phyloP scores from a whole-genome alignment of 2,888 invertebrate genomes.

The Polydrusus pterygomalis region DNA sequence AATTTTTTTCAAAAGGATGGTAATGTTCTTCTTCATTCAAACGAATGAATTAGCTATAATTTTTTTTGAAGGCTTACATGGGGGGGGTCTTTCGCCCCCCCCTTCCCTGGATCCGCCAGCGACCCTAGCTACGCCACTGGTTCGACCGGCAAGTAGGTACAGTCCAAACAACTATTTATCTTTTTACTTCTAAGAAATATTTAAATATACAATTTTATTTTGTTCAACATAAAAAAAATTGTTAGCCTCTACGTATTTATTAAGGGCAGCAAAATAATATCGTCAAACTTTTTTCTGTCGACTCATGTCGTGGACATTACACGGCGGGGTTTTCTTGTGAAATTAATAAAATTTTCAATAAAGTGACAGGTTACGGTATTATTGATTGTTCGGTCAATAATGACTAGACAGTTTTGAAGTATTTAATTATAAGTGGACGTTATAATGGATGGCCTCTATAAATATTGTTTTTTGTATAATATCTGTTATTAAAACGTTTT shows the following conservation, averaged over 20 bases:
- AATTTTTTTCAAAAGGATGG: no score
- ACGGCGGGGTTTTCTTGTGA: slow-evolving; percentile 45
- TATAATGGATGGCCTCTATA: slow-evolving; percentile 1
- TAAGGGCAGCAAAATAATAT: slow-evolving; percentile 34
- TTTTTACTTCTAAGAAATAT: no score
- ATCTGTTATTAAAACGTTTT: neutral
- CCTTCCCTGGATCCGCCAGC: no score
- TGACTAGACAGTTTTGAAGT: slow-evolving; percentile 40
- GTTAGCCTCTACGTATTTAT: slow-evolving; percentile 5
- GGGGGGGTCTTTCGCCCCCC: no score
- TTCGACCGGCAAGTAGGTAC: no score
- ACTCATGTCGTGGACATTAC: slow-evolving; percentile 46
- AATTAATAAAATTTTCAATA: slow-evolving; percentile 48
- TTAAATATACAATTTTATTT: no score
- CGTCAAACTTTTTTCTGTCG: slow-evolving; percentile 43
- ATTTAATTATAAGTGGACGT: slow-evolving; percentile 39
- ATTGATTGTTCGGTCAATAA: slow-evolving; percentile 45
- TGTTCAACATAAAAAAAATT: neutral
- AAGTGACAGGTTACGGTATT: slow-evolving; percentile 50
- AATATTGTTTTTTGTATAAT: neutral
- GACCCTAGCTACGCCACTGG: no score
- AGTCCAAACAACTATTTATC: no score
- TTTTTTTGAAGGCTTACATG: no score
- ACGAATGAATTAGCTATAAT: no score
- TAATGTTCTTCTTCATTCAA: no score